Conservation (phyloP, 2,113 vertebrate species). For the Lates calcarifer region DNA sequence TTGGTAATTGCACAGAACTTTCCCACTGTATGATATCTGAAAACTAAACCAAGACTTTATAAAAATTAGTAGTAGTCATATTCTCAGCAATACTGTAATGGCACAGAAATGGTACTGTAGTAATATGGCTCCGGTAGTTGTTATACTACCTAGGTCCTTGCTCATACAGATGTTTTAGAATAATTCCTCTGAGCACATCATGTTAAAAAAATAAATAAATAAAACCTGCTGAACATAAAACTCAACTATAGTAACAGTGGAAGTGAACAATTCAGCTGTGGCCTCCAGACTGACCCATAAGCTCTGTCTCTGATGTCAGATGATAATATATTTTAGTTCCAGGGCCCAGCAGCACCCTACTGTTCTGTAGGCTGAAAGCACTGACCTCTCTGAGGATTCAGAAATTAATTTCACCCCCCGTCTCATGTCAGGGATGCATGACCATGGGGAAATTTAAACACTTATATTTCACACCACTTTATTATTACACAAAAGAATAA, state of each 20-base stretch:
- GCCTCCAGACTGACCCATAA: not conserved
- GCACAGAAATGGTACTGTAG: no score
- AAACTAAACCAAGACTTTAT: not conserved
- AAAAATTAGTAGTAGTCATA: not conserved
- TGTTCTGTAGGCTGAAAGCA: not conserved
- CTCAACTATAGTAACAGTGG: not conserved
- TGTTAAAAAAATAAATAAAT: not conserved
- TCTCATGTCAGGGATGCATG: not conserved
- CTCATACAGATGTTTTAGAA: not conserved
- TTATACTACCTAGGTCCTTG: not conserved
- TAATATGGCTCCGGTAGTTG: not conserved
- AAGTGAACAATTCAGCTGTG: not conserved
- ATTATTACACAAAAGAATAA: not conserved
- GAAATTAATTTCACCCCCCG: not conserved
- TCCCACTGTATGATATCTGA: not conserved
- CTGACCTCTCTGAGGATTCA: not conserved
- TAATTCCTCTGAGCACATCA: not conserved
- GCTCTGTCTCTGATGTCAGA: slow-evolving; percentile 8
- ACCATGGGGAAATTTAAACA: not conserved
- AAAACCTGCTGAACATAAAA: not conserved
- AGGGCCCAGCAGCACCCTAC: not conserved
- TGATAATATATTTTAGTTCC: slow-evolving; percentile 9
- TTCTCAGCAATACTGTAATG: not conserved
- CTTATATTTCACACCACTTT: not conserved
- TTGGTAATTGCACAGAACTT: no score